Evolutionary conservation across 53 echinoderm and acorn worm genomes (phyloP).

Genomic region (Paracentrotus lividus): DNA sequence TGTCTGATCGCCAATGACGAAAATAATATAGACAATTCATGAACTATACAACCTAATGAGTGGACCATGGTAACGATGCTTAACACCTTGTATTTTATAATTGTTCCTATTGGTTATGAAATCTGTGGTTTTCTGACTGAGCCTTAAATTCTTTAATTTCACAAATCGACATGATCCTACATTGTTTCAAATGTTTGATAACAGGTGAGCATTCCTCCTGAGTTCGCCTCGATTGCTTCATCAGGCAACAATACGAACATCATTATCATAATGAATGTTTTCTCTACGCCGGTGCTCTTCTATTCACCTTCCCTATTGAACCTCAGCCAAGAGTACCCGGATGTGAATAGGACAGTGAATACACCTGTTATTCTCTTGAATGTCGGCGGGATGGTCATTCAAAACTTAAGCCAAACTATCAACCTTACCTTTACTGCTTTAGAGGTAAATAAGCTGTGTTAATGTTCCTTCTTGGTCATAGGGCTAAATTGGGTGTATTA

Average conservation of each 20-base stretch:
- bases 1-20: too few species aligned
- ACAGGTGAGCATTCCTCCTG: slow-evolving; percentile 50
- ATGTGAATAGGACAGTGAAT: slow-evolving; percentile 31
- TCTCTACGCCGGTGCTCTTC: slow-evolving; percentile 27
- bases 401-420: slow-evolving; percentile 18
- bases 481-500: too few species aligned
- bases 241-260: neutral
- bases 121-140: too few species aligned
- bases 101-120: too few species aligned
- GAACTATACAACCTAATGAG: too few species aligned
- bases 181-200: neutral
- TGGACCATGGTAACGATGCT: too few species aligned
- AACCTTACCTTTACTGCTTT: slow-evolving; percentile 58
- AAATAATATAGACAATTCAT: too few species aligned
- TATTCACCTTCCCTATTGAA: neutral
- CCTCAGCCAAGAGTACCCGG: slow-evolving; percentile 13
- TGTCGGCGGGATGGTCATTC: neutral
- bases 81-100: too few species aligned
- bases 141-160: too few species aligned
- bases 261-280: slow-evolving; percentile 40
- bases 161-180: too few species aligned
- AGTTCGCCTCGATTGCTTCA: slow-evolving; percentile 1
- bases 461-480: too few species aligned
- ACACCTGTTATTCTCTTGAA: slow-evolving; percentile 46
- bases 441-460: slow-evolving; percentile 36